Percentiles rank a stretch among this genome's conserved stretches.
phyloP scores from a whole-genome alignment of 1,140 invertebrate genomes.

The Drosophila punjabiensis region DNA sequence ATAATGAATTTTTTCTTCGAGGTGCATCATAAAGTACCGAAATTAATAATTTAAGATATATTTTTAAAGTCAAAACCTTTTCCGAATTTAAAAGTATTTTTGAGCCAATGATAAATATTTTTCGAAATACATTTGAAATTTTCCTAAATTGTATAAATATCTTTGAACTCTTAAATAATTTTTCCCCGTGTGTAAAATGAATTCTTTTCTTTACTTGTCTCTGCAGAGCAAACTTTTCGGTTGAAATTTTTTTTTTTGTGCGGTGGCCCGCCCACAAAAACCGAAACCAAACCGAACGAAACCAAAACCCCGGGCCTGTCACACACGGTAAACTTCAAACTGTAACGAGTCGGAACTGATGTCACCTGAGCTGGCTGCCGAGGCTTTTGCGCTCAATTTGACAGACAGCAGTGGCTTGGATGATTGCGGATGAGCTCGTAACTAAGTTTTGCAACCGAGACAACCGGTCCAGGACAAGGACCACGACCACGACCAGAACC shows the following conservation, averaged over 20 bases:
- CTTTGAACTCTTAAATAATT: background rate
- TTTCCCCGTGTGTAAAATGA: slow-evolving; percentile 1
- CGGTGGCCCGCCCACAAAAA: slow-evolving; percentile 39
- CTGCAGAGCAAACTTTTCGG: slow-evolving; percentile 42
- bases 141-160: background rate
- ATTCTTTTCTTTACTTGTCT: slow-evolving; percentile 31
- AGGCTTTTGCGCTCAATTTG: slow-evolving; percentile 81
- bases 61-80: too few species aligned
- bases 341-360: slow-evolving; percentile 79
- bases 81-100: too few species aligned
- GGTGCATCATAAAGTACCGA: too few species aligned
- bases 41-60: too few species aligned
- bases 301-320: slow-evolving; percentile 56
- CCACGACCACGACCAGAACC: background rate
- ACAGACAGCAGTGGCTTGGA: slow-evolving; percentile 58
- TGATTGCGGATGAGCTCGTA: slow-evolving; percentile 60
- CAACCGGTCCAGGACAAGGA: slow-evolving; percentile 28
- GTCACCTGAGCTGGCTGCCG: slow-evolving; percentile 68
- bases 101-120: background rate
- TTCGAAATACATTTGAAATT: background rate
- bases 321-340: slow-evolving; percentile 79
- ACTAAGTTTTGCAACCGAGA: slow-evolving; percentile 56
- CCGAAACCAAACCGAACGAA: slow-evolving; percentile 26
- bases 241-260: slow-evolving; percentile 56
- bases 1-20: too few species aligned